A percentile compares a stretch with the other conserved stretches of the same genome.
Conservation (phyloP, 1,140 invertebrate species). For the Drosophila kurseongensis region DNA sequence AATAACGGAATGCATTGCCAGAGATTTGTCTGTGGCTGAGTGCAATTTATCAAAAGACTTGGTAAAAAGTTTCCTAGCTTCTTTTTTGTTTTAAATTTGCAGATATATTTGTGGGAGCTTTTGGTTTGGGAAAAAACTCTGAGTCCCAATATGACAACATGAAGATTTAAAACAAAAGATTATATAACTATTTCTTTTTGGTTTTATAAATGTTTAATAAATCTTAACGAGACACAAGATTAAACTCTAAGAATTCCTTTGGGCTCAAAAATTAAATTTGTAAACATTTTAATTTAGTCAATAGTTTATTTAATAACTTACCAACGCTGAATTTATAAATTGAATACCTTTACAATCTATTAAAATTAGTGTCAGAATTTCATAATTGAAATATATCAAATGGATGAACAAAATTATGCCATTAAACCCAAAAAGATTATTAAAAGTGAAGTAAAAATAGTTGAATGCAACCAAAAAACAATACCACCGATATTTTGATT, state of each 20-base stretch:
- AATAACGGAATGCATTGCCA: constrained; percentile 54
- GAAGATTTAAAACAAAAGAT: not conserved
- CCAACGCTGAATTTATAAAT: too few relatives aligned
- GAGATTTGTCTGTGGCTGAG: constrained; percentile 52
- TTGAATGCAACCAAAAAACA: not conserved
- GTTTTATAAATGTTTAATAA: not conserved
- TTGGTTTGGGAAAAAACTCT: not conserved
- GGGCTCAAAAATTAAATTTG: not conserved
- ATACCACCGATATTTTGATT: constrained; percentile 8
- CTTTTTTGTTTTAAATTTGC: not conserved
- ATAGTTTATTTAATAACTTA: too few relatives aligned
- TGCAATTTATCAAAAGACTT: constrained; percentile 44
- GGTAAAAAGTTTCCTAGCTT: constrained; percentile 5
- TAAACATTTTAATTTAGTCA: too few relatives aligned
- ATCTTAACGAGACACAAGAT: not conserved
- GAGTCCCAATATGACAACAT: not conserved
- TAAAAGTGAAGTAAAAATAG: not conserved
- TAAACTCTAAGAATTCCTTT: not conserved
- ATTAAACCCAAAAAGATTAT: not conserved
- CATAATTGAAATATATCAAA: too few relatives aligned
- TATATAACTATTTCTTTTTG: not conserved
- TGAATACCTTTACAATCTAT: too few relatives aligned
- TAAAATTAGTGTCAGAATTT: too few relatives aligned
- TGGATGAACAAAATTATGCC: too few relatives aligned
- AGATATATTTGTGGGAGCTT: not conserved